Percentiles rank a stretch among this genome's conserved stretches.
These are phyloP conservation scores for Athetis lepigone DNA, from an alignment of 2,888 invertebrate species.

Conservation along the genomic window DNA sequence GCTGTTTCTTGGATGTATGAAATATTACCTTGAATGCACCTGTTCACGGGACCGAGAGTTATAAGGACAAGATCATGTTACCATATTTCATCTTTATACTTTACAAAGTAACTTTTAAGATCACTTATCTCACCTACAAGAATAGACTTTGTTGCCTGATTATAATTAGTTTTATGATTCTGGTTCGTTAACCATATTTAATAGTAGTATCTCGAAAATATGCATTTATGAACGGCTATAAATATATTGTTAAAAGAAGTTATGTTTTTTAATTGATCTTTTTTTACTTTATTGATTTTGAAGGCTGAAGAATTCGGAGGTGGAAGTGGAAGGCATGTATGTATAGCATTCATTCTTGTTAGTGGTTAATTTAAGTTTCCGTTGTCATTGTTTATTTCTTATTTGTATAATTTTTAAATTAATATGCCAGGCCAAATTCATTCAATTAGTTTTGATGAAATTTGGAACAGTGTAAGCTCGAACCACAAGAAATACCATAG, in stretches of 20 bases:
- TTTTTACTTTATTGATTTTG: slow-evolving; percentile 10
- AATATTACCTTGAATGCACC: slow-evolving; percentile 10
- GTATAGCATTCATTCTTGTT: slow-evolving; percentile 10
- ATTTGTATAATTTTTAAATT: too few relatives aligned
- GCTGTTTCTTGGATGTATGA: slow-evolving; percentile 22
- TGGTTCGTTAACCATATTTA: slow-evolving; percentile 26
- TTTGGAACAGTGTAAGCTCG: too few relatives aligned
- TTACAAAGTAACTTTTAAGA: slow-evolving; percentile 11
- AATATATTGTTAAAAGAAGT: slow-evolving; percentile 16
- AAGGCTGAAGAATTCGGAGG: slow-evolving; percentile 15
- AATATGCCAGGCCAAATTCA: too few relatives aligned
- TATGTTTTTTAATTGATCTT: slow-evolving; percentile 13
- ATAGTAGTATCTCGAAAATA: slow-evolving; percentile 5
- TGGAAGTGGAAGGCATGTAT: background rate
- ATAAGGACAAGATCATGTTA: background rate
- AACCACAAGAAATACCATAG: too few relatives aligned
- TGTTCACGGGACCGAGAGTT: background rate
- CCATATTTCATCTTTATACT: background rate
- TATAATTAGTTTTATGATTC: slow-evolving; percentile 28
- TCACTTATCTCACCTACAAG: background rate
- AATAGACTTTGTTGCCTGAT: slow-evolving; percentile 26
- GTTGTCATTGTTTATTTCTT: too few relatives aligned
- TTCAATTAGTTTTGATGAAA: too few relatives aligned
- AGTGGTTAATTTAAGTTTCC: background rate
- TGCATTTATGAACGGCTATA: slow-evolving; percentile 22